phyloP scores from a whole-genome alignment of 2,797 vertebrate species.

The Artibeus lituratus region DNA sequence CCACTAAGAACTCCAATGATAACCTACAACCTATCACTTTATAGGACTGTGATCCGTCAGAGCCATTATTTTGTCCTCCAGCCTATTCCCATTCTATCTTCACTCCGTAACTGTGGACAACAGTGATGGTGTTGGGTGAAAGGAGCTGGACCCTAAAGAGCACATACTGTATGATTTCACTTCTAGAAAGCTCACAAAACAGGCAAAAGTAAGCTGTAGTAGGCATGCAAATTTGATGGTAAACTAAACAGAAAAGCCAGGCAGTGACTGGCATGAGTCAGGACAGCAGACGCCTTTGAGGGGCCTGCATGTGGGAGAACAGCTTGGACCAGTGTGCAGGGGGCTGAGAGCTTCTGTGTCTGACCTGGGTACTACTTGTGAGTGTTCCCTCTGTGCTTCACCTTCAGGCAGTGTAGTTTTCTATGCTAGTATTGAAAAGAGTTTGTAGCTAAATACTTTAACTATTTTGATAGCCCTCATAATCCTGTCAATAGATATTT shows the following conservation, averaged over 20 bases:
- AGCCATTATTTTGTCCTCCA: background rate
- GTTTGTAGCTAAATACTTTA: background rate
- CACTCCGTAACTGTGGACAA: background rate
- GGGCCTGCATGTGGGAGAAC: background rate
- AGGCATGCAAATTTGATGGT: background rate
- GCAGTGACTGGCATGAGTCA: background rate
- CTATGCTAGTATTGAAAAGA: background rate
- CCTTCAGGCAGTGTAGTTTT: accelerated
- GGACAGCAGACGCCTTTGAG: background rate
- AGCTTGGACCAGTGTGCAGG: too few relatives aligned
- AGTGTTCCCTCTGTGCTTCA: accelerated
- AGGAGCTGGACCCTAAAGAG: background rate
- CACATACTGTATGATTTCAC: background rate
- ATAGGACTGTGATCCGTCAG: background rate
- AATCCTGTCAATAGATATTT: background rate
- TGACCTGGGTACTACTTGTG: accelerated
- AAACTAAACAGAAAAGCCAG: background rate
- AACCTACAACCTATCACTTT: background rate
- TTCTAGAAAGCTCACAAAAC: background rate
- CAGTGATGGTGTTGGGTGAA: background rate
- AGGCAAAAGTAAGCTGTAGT: background rate
- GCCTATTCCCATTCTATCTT: background rate
- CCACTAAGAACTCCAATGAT: background rate
- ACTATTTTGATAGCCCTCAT: background rate
- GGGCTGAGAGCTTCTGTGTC: too few relatives aligned